phyloP scores from a whole-genome alignment of 2,888 invertebrate species.

The Julus scandinavius region DNA sequence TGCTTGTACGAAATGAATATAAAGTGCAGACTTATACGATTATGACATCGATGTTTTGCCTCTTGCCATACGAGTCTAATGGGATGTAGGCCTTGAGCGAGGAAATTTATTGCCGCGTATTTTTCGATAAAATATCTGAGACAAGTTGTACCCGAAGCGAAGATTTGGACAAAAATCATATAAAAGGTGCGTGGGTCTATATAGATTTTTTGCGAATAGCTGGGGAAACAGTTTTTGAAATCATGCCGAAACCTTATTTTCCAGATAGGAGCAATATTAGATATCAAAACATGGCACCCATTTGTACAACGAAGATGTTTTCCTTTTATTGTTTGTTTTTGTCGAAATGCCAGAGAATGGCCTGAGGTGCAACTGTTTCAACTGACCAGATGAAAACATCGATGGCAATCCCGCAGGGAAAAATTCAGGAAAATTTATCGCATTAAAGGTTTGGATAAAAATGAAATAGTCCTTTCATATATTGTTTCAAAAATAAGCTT shows the following conservation, averaged over 20 bases:
- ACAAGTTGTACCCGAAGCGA: neutral
- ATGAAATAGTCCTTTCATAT: too few relatives aligned
- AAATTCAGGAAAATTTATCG: neutral
- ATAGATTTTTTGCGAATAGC: neutral
- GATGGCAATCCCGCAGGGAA: neutral
- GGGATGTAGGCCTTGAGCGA: constrained; percentile 9
- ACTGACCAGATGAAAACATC: constrained; percentile 45
- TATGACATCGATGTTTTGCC: neutral
- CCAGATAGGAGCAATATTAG: constrained; percentile 1
- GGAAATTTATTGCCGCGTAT: neutral
- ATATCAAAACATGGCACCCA: constrained; percentile 18
- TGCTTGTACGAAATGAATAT: constrained; percentile 22
- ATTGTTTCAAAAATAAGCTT: too few relatives aligned
- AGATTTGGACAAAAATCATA: neutral
- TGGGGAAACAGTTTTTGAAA: constrained; percentile 6
- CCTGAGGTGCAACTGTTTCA: neutral
- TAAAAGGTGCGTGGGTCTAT: neutral
- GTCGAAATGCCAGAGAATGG: neutral
- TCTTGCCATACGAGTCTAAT: neutral
- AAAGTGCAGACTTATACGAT: constrained; percentile 28
- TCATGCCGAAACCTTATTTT: neutral
- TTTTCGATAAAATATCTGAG: constrained; percentile 18
- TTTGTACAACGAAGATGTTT: neutral
- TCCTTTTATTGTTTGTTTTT: constrained; percentile 36
- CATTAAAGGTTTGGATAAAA: neutral